Conservation (phyloP, 1,140 invertebrate genomes). For the Frieseomelitta varia region DNA sequence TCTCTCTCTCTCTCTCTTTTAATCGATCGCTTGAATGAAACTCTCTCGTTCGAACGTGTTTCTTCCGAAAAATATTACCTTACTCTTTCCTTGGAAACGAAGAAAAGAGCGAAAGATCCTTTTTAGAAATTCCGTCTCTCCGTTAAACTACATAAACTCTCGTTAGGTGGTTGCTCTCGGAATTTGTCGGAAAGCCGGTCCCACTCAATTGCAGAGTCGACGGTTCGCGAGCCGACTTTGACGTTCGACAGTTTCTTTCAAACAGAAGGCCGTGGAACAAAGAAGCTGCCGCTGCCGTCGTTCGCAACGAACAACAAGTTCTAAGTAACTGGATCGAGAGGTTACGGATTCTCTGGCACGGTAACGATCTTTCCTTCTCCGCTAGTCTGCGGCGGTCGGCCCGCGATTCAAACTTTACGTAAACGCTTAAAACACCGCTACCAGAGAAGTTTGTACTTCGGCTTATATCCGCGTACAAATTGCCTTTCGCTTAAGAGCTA, state of each 20-base stretch:
- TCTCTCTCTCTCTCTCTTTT: not conserved
- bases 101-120: not conserved
- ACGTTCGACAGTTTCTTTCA: not conserved
- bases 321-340: slow-evolving; percentile 4
- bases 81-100: too few species aligned
- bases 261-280: not conserved
- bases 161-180: too few species aligned
- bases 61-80: not conserved
- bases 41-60: not conserved
- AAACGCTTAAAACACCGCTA: slow-evolving; percentile 59
- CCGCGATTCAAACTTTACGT: slow-evolving; percentile 63
- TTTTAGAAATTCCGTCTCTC: not conserved
- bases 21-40: not conserved
- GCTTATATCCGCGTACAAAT: slow-evolving; percentile 63
- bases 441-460: slow-evolving; percentile 58
- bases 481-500: slow-evolving; percentile 68
- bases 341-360: slow-evolving; percentile 10
- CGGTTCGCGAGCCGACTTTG: not conserved
- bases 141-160: not conserved
- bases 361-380: slow-evolving; percentile 28
- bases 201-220: not conserved
- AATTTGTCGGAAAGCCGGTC: not conserved
- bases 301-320: not conserved
- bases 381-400: slow-evolving; percentile 2
- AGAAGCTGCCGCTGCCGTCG: not conserved